Conservation (phyloP, 2,888 invertebrate genomes). For the Leptinotarsa juncta region DNA sequence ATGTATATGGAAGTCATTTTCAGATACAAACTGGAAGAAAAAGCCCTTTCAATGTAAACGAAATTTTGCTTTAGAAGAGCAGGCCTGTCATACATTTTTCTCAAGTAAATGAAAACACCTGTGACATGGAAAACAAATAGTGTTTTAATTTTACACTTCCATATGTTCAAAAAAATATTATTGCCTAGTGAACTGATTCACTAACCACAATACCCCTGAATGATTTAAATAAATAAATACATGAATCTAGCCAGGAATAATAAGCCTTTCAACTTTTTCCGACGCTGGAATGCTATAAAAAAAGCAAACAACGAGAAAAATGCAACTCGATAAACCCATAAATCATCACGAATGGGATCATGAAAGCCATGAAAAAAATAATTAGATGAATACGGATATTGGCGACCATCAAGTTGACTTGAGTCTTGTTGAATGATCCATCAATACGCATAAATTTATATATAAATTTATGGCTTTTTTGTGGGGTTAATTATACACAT, state of each 20-base stretch:
- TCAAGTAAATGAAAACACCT: no score
- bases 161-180: no score
- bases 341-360: constrained; percentile 3
- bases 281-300: not conserved
- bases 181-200: no score
- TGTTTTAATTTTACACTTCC: no score
- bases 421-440: not conserved
- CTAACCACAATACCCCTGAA: no score
- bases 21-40: no score
- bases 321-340: not conserved
- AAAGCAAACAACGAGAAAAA: not conserved
- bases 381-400: constrained; percentile 16
- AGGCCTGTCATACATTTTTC: no score
- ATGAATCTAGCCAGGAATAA: not conserved
- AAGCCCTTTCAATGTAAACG: no score
- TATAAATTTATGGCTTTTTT: not conserved
- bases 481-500: not conserved
- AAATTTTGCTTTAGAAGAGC: no score
- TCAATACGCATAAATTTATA: not conserved
- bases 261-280: constrained; percentile 11
- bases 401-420: constrained; percentile 2
- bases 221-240: not conserved
- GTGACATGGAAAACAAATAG: no score
- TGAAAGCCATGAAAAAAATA: constrained; percentile 11
- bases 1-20: no score